Conservation (phyloP, 2,888 invertebrate species). For the Thecocarcelia acutangulata region DNA sequence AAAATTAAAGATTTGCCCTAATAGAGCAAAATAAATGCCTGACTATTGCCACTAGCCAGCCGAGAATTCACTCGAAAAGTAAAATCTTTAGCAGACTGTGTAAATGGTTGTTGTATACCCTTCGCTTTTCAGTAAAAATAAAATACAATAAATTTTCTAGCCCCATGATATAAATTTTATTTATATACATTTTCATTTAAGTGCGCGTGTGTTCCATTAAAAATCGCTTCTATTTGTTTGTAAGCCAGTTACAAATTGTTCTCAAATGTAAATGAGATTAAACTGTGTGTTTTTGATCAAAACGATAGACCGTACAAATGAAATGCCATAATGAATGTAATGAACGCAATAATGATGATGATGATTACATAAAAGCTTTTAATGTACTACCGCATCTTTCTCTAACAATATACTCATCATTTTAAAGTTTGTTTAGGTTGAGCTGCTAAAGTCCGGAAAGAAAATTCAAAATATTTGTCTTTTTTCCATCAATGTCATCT, state of each 20-base stretch:
- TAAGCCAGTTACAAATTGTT: constrained; percentile 61
- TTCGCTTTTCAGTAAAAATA: background rate
- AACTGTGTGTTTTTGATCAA: constrained; percentile 50
- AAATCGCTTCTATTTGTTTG: constrained; percentile 12
- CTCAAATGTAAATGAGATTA: constrained; percentile 68
- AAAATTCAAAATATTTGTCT: constrained; percentile 26
- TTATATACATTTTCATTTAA: background rate
- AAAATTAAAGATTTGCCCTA: constrained; percentile 17
- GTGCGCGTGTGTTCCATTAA: constrained; percentile 18
- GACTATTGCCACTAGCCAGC: background rate
- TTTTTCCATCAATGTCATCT: constrained; percentile 39
- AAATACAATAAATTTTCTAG: background rate
- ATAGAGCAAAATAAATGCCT: constrained; percentile 13
- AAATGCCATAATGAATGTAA: constrained; percentile 15
- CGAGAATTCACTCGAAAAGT: constrained; percentile 25
- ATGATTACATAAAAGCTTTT: constrained; percentile 59
- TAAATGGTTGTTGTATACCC: constrained; percentile 12
- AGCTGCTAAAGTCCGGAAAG: background rate
- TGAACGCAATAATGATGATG: constrained; percentile 45
- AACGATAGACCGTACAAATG: background rate
- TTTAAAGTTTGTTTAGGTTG: background rate
- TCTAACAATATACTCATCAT: background rate
- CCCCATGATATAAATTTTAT: constrained; percentile 23
- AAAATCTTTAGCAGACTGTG: no score
- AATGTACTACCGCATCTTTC: background rate